Base-by-base conservation (phyloP, 2,113 vertebrate genomes). In the Laterallus jamaicensis region DNA sequence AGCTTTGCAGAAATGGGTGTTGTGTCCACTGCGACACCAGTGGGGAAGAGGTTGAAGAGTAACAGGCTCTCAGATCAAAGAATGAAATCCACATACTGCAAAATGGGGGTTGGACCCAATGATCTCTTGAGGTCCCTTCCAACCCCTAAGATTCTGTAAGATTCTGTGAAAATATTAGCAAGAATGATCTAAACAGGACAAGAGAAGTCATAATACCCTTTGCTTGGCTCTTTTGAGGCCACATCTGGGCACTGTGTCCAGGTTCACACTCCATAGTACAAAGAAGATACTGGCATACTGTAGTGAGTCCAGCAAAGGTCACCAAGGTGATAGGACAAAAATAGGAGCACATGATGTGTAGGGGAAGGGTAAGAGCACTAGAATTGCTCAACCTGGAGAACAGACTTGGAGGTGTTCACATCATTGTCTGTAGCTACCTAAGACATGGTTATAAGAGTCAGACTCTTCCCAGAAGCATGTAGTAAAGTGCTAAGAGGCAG, bases 401-500 rank as follows among this genome's bases (percentile, higher is more conserved):
- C 1, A 81, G 3, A 35, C 5, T 39, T 39, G 50, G 39, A 63
- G 50, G 20, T 15, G 26, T 42, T 40, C 17, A 8, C 7, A 24
- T 32, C 9, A 8, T 39, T 40, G 6, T 50, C 66, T 54, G 0
- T 29, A 52, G 31, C 31, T n/a, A 13, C 42, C 13, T 13, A 26
- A 22, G 25, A 15, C 37, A 12, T 6, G 28, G 31, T 12, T 19
- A 8, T 12, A 54, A 67, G 35, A 82, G 13, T 0, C 55, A 68
- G 13, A 20, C 32, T 40, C 69, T 42, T 62, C 50, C 40, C 47
- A 62, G 12, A 59, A 70, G 7, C 5, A 3, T 42, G 17, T 3
- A 17, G 4, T 5, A 63, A 44, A 82, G n/a, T 1, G 0, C 7
- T 70, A 18, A 56, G 40, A 40, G 9, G 10, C 1, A 40, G 37